Evolutionary conservation across 2,113 vertebrate species (phyloP).

Genomic region (Nothobranchius kuhntae): DNA sequence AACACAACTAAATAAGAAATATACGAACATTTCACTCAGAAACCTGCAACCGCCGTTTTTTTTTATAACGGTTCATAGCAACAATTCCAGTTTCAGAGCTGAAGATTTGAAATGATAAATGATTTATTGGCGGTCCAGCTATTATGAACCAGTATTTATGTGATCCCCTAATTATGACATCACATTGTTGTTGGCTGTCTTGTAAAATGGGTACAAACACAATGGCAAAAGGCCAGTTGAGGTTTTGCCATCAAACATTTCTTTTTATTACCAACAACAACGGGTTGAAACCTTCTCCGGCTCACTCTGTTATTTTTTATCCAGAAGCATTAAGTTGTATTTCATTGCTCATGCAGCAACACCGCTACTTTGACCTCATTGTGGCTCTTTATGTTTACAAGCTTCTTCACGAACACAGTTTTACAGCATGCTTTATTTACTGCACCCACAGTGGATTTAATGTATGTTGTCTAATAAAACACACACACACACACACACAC

Average conservation of each 20-base stretch:
- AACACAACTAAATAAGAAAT: too few relatives aligned
- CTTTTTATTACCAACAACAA: slow-evolving; percentile 1
- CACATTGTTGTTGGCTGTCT: not conserved
- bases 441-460: slow-evolving; percentile 74
- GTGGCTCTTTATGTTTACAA: slow-evolving; percentile 78
- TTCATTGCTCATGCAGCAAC: slow-evolving; percentile 61
- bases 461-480: slow-evolving; percentile 79
- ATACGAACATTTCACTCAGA: not conserved
- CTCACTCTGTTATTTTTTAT: slow-evolving; percentile 22
- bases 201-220: not conserved
- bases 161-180: not conserved
- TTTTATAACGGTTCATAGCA: not conserved
- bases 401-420: slow-evolving; percentile 73
- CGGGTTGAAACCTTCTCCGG: slow-evolving; percentile 20
- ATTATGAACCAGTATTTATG: not conserved
- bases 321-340: slow-evolving; percentile 55
- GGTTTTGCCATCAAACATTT: slow-evolving; percentile 7
- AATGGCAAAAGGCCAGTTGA: slow-evolving; percentile 11
- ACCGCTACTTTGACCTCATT: slow-evolving; percentile 74
- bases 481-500: slow-evolving; percentile 52
- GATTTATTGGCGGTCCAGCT: not conserved
- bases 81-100: not conserved
- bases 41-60: not conserved
- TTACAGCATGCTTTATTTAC: slow-evolving; percentile 79
- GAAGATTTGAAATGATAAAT: not conserved